A percentile compares a stretch with the other conserved stretches of the same genome.
These are phyloP conservation scores for Blastobasis lacticolella DNA, from an alignment of 2,888 invertebrate genomes.

Conservation along the genomic window DNA sequence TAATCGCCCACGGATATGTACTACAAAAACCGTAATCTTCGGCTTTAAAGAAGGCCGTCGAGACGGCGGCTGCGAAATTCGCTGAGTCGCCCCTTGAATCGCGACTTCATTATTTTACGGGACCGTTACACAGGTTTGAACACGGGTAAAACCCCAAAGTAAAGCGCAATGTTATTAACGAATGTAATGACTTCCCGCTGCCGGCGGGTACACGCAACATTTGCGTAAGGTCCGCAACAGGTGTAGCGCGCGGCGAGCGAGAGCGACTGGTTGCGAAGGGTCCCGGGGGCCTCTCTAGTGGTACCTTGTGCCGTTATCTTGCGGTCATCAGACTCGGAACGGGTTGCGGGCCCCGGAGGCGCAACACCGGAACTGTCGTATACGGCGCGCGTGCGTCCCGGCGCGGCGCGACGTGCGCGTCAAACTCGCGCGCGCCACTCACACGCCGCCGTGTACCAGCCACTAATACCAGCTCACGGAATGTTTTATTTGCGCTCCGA, in stretches of 20 bases:
- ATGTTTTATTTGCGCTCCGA: too few species aligned
- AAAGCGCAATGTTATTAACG: too few species aligned
- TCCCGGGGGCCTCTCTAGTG: constrained; percentile 37
- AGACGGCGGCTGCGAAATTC: too few species aligned
- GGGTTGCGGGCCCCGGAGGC: constrained; percentile 50
- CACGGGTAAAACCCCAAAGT: too few species aligned
- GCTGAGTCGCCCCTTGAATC: too few species aligned
- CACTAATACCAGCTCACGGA: too few species aligned
- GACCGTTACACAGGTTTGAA: too few species aligned
- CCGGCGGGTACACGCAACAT: background rate
- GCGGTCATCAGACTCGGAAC: constrained; percentile 63
- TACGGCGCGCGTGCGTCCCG: constrained; percentile 37
- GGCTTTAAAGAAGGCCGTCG: too few species aligned
- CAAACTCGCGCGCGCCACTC: background rate
- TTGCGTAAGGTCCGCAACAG: background rate
- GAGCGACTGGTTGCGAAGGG: constrained; percentile 3
- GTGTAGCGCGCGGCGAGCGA: constrained; percentile 9
- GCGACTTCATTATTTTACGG: too few species aligned
- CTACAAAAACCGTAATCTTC: too few species aligned
- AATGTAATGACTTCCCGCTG: too few species aligned
- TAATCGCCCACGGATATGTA: too few species aligned
- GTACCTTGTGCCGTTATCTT: constrained; percentile 58
- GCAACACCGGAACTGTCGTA: constrained; percentile 60
- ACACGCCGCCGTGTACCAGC: background rate
- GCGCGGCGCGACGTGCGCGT: background rate